These are phyloP conservation scores for Larimichthys crocea DNA, from an alignment of 2,113 vertebrate species.

Conservation along the genomic window DNA sequence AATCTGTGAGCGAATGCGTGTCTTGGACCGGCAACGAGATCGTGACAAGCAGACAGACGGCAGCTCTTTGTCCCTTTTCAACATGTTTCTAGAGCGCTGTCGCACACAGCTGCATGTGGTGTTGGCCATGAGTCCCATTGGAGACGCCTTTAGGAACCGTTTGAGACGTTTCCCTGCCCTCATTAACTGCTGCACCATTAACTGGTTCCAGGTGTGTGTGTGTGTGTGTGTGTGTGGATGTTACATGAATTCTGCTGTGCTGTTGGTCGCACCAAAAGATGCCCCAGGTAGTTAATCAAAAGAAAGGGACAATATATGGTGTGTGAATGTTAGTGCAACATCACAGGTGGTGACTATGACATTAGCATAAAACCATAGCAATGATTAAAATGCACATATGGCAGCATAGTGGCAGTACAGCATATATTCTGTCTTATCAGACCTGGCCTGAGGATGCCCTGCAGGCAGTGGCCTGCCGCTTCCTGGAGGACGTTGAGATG, in stretches of 20 bases:
- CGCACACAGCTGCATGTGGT: conserved; percentile 91
- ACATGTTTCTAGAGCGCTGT: conserved; percentile 93
- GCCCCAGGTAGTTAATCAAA: not conserved
- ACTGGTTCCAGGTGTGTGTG: conserved; percentile 92
- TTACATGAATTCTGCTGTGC: not conserved
- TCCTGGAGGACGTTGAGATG: conserved; percentile 92
- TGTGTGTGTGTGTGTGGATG: not conserved
- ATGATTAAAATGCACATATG: not conserved
- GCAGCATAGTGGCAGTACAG: conserved; percentile 8
- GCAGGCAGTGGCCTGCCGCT: conserved; percentile 91
- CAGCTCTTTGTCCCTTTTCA: conserved; percentile 89
- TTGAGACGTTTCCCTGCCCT: conserved; percentile 92
- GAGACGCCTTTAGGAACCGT: conserved; percentile 89
- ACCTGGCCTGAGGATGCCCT: conserved; percentile 93
- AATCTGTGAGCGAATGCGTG: conserved; percentile 91
- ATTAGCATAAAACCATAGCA: not conserved
- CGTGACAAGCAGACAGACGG: conserved; percentile 91
- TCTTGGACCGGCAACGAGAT: conserved; percentile 88
- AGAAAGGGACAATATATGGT: not conserved
- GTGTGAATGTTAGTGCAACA: not conserved
- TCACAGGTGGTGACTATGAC: not conserved
- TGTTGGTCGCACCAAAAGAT: not conserved
- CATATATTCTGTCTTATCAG: conserved; percentile 68
- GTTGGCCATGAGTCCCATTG: conserved; percentile 94
- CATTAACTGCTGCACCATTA: conserved; percentile 95